Evolutionary conservation across 2,888 invertebrate species (phyloP).

Genomic region (Brachycybe producta): DNA sequence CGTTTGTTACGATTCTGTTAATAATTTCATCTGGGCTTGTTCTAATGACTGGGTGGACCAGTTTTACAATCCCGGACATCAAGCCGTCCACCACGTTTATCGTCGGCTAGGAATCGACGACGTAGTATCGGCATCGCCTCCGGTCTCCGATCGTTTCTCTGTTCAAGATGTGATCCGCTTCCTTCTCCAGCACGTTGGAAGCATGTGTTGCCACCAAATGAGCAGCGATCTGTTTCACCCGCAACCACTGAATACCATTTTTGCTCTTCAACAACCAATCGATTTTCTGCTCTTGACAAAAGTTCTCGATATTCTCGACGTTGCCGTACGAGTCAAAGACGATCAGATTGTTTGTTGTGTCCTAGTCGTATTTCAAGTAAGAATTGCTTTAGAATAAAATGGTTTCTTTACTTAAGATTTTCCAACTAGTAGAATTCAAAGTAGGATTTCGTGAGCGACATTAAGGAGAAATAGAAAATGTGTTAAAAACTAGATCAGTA

Average conservation of each 20-base stretch:
- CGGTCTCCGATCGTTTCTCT: constrained; percentile 22
- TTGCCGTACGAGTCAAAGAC: constrained; percentile 27
- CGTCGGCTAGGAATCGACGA: constrained; percentile 26
- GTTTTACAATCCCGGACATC: constrained; percentile 34
- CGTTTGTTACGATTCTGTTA: constrained; percentile 31
- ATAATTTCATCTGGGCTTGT: constrained; percentile 33
- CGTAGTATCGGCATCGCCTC: background rate
- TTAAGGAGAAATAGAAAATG: too few species aligned
- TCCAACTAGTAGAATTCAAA: too few species aligned
- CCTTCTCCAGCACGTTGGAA: constrained; percentile 31
- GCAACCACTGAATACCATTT: constrained; percentile 24
- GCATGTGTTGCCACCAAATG: constrained; percentile 32
- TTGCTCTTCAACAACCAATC: constrained; percentile 28
- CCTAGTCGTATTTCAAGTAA: constrained; percentile 31
- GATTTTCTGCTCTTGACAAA: constrained; percentile 29
- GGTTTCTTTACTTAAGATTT: too few species aligned
- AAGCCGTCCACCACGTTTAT: constrained; percentile 31
- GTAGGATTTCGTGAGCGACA: too few species aligned
- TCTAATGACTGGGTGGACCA: constrained; percentile 34
- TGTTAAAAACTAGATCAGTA: too few species aligned
- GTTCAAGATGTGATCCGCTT: constrained; percentile 26
- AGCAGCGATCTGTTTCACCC: constrained; percentile 28
- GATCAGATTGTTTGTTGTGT: constrained; percentile 29
- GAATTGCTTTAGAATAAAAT: too few species aligned
- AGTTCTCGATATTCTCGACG: constrained; percentile 30